These are phyloP conservation scores for Phyllostomus hastatus DNA, from an alignment of 2,113 vertebrate species.

Conservation along the genomic window DNA sequence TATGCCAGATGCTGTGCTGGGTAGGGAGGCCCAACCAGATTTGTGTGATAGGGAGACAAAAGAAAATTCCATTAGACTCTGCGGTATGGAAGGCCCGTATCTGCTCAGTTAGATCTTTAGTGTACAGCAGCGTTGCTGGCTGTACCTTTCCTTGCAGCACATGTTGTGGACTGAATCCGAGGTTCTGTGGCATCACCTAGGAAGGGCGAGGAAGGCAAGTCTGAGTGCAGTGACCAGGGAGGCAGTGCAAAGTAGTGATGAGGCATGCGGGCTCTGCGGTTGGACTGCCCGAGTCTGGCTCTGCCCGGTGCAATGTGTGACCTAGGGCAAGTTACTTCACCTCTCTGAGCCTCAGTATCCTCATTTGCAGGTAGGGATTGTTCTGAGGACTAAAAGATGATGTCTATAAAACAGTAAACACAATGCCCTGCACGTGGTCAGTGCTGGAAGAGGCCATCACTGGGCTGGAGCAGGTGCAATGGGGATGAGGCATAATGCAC, in stretches of 20 bases:
- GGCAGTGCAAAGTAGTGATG: background rate
- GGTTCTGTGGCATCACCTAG: background rate
- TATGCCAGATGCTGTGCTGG: background rate
- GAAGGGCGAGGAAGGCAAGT: background rate
- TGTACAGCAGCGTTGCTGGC: background rate
- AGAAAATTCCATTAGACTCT: background rate
- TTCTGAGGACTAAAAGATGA: background rate
- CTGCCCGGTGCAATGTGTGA: background rate
- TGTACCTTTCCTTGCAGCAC: background rate
- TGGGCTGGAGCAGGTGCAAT: background rate
- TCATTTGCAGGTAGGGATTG: background rate
- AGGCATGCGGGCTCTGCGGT: accelerated
- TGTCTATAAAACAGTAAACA: background rate
- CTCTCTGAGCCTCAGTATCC: background rate
- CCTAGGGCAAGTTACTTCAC: background rate
- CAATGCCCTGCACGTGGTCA: background rate
- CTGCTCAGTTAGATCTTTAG: background rate
- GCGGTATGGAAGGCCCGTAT: background rate
- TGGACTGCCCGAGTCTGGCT: background rate
- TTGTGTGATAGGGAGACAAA: background rate
- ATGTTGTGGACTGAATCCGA: background rate
- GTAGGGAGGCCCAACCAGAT: background rate
- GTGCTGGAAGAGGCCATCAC: background rate
- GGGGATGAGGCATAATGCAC: background rate
- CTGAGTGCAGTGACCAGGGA: background rate